phyloP scores from a whole-genome alignment of 2,888 invertebrate species.

The Odontomyia ornata region DNA sequence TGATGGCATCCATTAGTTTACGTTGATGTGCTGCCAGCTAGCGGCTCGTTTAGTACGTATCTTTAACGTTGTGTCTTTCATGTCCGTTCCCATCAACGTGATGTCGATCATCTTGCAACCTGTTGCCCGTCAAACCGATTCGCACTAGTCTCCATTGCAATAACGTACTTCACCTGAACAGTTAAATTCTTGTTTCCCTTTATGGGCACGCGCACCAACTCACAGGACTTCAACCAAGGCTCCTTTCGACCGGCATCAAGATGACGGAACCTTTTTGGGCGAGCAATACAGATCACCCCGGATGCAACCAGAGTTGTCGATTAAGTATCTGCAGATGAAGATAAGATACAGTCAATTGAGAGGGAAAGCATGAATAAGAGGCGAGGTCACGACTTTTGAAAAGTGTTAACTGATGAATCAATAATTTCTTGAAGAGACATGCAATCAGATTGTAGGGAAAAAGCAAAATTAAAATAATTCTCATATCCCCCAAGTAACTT shows the following conservation, averaged over 20 bases:
- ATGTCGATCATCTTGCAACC: constrained; percentile 39
- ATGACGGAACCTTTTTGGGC: constrained; percentile 24
- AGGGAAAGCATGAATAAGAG: background rate
- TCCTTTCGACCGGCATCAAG: background rate
- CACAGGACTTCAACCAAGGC: background rate
- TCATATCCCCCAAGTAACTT: too few relatives aligned
- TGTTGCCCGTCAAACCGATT: constrained; percentile 11
- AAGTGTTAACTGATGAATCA: too few relatives aligned
- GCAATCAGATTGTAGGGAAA: too few relatives aligned
- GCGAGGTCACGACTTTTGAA: too few relatives aligned
- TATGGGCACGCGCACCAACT: background rate
- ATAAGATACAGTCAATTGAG: background rate
- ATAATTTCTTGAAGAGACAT: too few relatives aligned
- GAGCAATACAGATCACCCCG: background rate
- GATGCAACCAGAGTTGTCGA: constrained; percentile 25
- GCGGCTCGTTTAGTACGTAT: constrained; percentile 17
- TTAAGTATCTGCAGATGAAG: background rate
- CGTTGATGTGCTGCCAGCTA: constrained; percentile 38
- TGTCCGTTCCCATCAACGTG: constrained; percentile 15
- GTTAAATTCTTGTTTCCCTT: constrained; percentile 28
- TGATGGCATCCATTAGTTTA: constrained; percentile 47
- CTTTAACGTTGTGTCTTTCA: constrained; percentile 19
- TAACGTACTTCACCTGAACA: constrained; percentile 22
- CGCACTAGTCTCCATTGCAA: constrained; percentile 21
- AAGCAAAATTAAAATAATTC: too few relatives aligned